These are phyloP conservation scores for Darevskia mixta DNA, from an alignment of 2,797 vertebrate genomes.

Conservation along the genomic window DNA sequence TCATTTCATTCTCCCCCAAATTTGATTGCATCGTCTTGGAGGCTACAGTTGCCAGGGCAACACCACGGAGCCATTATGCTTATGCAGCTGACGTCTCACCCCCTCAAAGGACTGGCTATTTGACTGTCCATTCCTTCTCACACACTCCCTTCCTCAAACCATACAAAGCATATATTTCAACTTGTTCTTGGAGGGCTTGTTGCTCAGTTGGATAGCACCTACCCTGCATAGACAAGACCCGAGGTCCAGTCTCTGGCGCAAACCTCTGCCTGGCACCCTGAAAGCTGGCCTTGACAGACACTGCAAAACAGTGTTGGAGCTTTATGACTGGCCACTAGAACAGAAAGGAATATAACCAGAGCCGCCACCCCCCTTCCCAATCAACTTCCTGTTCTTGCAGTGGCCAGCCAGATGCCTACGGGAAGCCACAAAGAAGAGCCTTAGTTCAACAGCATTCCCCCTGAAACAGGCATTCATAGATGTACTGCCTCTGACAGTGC, in stretches of 20 bases:
- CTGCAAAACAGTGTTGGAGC: not conserved
- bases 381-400: no score
- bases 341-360: not conserved
- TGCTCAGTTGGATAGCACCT: not conserved
- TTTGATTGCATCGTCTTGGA: conserved; percentile 55
- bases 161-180: not conserved
- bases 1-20: conserved; percentile 58
- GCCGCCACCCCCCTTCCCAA: no score
- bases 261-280: no score
- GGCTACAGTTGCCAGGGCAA: conserved; percentile 67
- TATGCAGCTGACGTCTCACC: conserved; percentile 27
- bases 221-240: not conserved
- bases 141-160: conserved; percentile 2
- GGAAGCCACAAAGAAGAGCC: no score
- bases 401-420: no score
- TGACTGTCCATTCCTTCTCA: conserved; percentile 22
- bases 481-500: no score
- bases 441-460: no score
- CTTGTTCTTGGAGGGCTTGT: not conserved
- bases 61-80: conserved; percentile 37
- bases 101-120: conserved; percentile 39
- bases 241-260: no score
- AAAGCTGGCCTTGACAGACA: not conserved
- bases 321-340: not conserved
- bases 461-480: no score